Conservation (phyloP, 2,797 vertebrate genomes). For the Catamblyrhynchus diadema region DNA sequence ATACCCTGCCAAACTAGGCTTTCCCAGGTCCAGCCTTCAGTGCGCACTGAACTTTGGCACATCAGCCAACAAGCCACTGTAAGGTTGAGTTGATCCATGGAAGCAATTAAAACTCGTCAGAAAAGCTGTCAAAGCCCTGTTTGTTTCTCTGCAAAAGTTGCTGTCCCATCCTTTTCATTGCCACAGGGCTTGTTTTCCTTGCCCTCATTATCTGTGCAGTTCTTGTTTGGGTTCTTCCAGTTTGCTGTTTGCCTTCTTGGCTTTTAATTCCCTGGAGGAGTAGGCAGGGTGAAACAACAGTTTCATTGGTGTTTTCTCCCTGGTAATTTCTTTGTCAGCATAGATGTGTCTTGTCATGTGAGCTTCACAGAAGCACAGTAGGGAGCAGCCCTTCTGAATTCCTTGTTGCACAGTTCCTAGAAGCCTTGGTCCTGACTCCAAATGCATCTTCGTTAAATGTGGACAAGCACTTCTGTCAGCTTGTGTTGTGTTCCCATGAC, state of each 20-base stretch:
- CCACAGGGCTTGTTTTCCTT: neutral
- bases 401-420: neutral
- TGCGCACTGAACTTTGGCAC: neutral
- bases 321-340: neutral
- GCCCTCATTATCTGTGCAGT: neutral
- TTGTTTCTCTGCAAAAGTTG: neutral
- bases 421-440: neutral
- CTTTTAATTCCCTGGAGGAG: neutral
- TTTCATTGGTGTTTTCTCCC: neutral
- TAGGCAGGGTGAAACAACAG: neutral
- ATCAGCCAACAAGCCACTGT: neutral
- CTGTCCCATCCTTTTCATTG: neutral
- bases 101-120: neutral
- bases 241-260: neutral
- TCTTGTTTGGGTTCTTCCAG: neutral
- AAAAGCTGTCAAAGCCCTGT: neutral
- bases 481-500: rapidly evolving
- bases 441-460: neutral
- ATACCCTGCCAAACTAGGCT: neutral
- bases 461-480: neutral
- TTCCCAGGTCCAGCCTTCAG: neutral
- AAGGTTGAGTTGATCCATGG: neutral
- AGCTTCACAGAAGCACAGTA: neutral
- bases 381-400: neutral
- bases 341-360: neutral